Base-by-base conservation (phyloP, 2,797 vertebrate species). In the Etheostoma nigrum region DNA sequence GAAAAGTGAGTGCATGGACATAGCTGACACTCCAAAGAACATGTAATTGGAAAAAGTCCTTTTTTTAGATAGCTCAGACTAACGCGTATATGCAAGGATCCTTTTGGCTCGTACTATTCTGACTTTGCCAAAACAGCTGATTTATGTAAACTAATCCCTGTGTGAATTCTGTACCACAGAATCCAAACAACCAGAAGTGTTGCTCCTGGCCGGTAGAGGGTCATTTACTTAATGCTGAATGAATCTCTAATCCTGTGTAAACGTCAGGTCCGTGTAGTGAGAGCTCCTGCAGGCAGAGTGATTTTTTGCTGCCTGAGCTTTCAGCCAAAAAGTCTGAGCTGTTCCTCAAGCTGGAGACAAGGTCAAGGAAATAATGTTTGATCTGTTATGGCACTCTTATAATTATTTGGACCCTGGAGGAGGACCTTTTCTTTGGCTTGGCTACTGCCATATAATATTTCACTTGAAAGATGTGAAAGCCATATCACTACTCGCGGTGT, bases 381-480 rank as follows among this genome's bases (percentile, higher is more conserved):
- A 91, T 94, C 92, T 93, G 90, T 89, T 92, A 91, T 91, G 88
- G 88, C 90, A 88, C 83, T 86, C 82, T 84, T 87, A 87, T 92
- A 93, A 93, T 93, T 91, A 91, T 94, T 92, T 89, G 87, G 89
- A 88, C 90, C 91, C 89, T 66, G 77, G 91, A 93, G 90, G 76
- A 86, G 84, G 84, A 85, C 88, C 88, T 92, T 93, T 91, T 84
- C 83, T 88, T 92, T 93, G 91, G 89, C 91, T 91, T 81, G 76
- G 85, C 78, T 87, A 51, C 78, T 80, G 81, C 81, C 81, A 78
- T 89, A 86, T 92, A 90, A 92, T 91, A 91, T 92, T 92, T 91
- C 88, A 93, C 58, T 78, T 86, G 74, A 84, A 89, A 86, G 85
- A 92, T 81, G 84, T 86, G 66, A 84, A 89, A 89, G 82, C 78